These are phyloP conservation scores for Drosophila murphyi DNA, from an alignment of 1,140 invertebrate species.

Conservation along the genomic window DNA sequence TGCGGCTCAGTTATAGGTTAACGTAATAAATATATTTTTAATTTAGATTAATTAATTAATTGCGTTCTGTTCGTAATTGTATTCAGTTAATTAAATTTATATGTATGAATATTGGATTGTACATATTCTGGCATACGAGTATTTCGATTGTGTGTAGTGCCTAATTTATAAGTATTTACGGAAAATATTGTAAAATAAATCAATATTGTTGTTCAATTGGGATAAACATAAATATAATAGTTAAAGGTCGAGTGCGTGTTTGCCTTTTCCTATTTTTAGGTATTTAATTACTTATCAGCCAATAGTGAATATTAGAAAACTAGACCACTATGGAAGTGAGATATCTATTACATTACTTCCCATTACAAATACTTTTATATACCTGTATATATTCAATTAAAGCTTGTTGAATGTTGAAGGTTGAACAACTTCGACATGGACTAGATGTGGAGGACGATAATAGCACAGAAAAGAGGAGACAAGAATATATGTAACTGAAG, in stretches of 20 bases:
- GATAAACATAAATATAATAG: constrained; percentile 48
- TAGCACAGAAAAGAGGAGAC: constrained; percentile 18
- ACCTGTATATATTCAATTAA: not conserved
- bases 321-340: no score
- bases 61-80: constrained; percentile 25
- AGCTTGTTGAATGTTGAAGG: not conserved
- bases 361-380: not conserved
- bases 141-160: constrained; percentile 35
- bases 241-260: constrained; percentile 5
- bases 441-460: constrained; percentile 15
- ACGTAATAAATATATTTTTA: constrained; percentile 11
- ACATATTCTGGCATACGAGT: constrained; percentile 31
- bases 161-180: constrained; percentile 30
- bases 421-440: constrained; percentile 13
- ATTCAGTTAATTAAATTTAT: constrained; percentile 32
- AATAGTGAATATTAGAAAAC: no score
- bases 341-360: no score
- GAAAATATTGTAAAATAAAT: constrained; percentile 33
- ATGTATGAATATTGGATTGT: constrained; percentile 25
- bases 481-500: constrained; percentile 56
- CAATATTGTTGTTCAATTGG: constrained; percentile 61
- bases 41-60: constrained; percentile 31
- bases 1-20: constrained; percentile 22
- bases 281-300: not conserved
- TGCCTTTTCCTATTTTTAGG: not conserved